phyloP scores from a whole-genome alignment of 2,797 vertebrate genomes.

The Rousettus madagascariensis region DNA sequence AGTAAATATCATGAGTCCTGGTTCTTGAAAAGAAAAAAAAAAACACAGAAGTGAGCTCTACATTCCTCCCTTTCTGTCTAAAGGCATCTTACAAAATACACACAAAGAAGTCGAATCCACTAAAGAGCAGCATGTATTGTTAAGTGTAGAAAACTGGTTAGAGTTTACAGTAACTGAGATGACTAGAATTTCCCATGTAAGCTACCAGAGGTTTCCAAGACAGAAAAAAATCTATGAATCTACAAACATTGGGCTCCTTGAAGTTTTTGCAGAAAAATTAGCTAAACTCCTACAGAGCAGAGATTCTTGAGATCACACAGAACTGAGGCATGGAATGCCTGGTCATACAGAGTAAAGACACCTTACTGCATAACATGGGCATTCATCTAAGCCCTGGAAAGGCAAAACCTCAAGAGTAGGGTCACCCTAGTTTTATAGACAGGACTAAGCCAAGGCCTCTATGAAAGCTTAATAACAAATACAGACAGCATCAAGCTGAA shows the following conservation, averaged over 20 bases:
- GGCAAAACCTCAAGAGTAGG: neutral
- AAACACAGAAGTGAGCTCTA: neutral
- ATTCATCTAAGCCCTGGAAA: neutral
- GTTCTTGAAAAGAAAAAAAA: neutral
- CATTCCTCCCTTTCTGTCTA: neutral
- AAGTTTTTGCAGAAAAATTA: neutral
- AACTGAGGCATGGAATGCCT: neutral
- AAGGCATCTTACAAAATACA: neutral
- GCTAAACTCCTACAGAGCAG: neutral
- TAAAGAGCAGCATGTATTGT: neutral
- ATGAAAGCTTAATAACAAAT: neutral
- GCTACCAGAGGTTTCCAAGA: neutral
- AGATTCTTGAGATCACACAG: neutral
- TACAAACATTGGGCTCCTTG: neutral
- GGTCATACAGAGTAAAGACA: neutral
- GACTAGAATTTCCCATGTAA: neutral
- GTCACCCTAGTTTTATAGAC: neutral
- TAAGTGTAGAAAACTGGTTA: neutral
- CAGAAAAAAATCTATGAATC: neutral
- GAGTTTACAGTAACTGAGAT: neutral
- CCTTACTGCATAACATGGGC: neutral
- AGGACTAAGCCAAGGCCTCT: neutral
- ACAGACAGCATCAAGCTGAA: neutral
- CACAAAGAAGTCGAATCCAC: neutral
- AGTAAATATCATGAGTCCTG: neutral